These are phyloP conservation scores for Dichetophora obliterata DNA, from an alignment of 2,888 invertebrate species.

Conservation along the genomic window DNA sequence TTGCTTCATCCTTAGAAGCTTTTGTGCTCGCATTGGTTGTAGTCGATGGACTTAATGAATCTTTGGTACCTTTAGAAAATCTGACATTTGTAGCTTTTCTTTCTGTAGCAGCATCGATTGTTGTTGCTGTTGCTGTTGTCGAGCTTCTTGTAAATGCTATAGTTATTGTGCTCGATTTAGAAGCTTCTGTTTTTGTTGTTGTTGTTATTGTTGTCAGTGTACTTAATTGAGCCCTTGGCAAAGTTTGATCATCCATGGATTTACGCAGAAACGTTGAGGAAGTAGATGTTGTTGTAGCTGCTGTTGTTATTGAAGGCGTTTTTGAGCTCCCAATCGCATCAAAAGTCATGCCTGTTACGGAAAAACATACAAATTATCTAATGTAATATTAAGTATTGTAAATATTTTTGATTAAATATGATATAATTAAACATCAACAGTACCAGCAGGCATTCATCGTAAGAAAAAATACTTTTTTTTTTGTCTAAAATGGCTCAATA, in stretches of 20 bases:
- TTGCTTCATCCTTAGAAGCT: constrained; percentile 29
- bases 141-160: constrained; percentile 24
- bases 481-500: too few relatives aligned
- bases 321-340: constrained; percentile 39
- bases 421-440: not conserved
- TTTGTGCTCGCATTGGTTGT: constrained; percentile 45
- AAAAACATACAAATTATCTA: not conserved
- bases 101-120: constrained; percentile 23
- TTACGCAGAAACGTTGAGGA: constrained; percentile 55
- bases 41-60: constrained; percentile 42
- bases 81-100: constrained; percentile 38
- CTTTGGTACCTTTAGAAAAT: constrained; percentile 40
- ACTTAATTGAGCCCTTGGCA: constrained; percentile 61
- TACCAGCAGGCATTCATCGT: not conserved
- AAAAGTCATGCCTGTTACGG: constrained; percentile 37
- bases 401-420: not conserved
- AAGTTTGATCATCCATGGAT: constrained; percentile 59
- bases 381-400: not conserved
- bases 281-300: constrained; percentile 15
- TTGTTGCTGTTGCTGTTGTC: constrained; percentile 40
- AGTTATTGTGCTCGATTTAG: constrained; percentile 41
- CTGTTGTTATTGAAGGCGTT: constrained; percentile 10
- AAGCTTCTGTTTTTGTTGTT: constrained; percentile 11
- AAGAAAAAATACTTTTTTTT: too few relatives aligned
- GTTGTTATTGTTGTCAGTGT: constrained; percentile 46